Evolutionary conservation across 2,888 invertebrate species (phyloP), one percentile per base, ranked within the genome.

Genomic region (Amiota minor): DNA sequence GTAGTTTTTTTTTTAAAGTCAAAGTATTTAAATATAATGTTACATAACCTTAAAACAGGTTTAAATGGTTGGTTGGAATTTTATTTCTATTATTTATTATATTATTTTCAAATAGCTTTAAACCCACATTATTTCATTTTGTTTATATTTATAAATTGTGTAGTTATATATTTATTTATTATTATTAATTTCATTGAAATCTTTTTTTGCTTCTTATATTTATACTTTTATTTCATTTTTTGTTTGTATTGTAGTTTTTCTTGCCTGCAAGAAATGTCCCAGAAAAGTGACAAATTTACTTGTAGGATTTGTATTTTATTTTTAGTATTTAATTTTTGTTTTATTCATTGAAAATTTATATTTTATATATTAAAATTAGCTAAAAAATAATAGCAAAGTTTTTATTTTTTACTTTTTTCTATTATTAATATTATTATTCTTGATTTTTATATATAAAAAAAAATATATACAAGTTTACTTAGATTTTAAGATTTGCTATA

Each of bases 1-100:
- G 70, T 71, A n/a, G n/a, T 55, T 70, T 69, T 73, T 71, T 71
- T 74, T 73, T 35, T 65, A 62, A 65, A 72, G 56, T 72, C 8
- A 18, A 70, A 73, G 74, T 71, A 75, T 74, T 70, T 61, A 76
- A 18, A 47, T 1, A 20, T 18, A 53, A 73, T 18, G 53, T 18
- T 56, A 3, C 10, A 56, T 18, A 56, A 80, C 81, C 81, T 79
- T 81, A 81, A 77, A 81, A 81, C 81, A 81, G 81, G 79, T 78
- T 76, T 65, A 49, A 53, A 68, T 75, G 2, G 6, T 75, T 59
- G 45, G 0, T 35, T 18, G 11, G 11, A 18, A 62, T 35, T 12
- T 12, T 47, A 46, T 74, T 71, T 65, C 14, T 1, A 53, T 70
- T 72, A 47, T 12, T 9, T 56, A 18, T 56, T 11, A 46, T 16